Conservation (phyloP, 1,140 invertebrate genomes). For the Colletes gigas region DNA sequence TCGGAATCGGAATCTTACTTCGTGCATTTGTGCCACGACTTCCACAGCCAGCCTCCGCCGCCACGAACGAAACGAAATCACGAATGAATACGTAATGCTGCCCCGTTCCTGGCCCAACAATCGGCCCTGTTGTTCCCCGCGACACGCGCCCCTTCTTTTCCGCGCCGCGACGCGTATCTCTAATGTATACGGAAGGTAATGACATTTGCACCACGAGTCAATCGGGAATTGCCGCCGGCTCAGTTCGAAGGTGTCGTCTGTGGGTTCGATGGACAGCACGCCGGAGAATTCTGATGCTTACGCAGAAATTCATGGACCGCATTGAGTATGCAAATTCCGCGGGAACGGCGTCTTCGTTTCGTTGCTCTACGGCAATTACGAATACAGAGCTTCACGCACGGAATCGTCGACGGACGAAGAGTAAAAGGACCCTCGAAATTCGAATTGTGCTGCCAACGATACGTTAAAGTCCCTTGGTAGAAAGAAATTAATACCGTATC, state of each 20-base stretch:
- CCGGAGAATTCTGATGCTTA: not conserved
- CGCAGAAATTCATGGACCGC: constrained; percentile 11
- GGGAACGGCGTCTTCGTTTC: not conserved
- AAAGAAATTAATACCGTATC: too few relatives aligned
- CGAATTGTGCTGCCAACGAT: not conserved
- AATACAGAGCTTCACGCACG: too few relatives aligned
- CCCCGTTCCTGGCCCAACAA: constrained; percentile 6
- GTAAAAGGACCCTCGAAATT: too few relatives aligned
- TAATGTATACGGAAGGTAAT: constrained; percentile 39
- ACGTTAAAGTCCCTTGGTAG: too few relatives aligned
- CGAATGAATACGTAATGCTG: constrained; percentile 78
- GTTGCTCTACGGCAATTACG: too few relatives aligned
- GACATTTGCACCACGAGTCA: constrained; percentile 24
- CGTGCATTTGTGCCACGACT: constrained; percentile 59
- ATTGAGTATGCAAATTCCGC: not conserved
- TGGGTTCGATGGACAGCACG: not conserved
- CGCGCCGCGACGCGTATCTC: not conserved
- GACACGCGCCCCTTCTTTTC: not conserved
- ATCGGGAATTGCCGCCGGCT: constrained; percentile 32
- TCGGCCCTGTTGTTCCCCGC: constrained; percentile 43
- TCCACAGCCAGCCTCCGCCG: constrained; percentile 10
- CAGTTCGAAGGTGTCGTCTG: not conserved
- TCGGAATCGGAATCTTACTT: constrained; percentile 78
- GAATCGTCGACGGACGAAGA: too few relatives aligned
- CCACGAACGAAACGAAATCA: constrained; percentile 67